These are phyloP conservation scores for Fregetta grallaria DNA, from an alignment of 2,113 vertebrate species.

Conservation along the genomic window DNA sequence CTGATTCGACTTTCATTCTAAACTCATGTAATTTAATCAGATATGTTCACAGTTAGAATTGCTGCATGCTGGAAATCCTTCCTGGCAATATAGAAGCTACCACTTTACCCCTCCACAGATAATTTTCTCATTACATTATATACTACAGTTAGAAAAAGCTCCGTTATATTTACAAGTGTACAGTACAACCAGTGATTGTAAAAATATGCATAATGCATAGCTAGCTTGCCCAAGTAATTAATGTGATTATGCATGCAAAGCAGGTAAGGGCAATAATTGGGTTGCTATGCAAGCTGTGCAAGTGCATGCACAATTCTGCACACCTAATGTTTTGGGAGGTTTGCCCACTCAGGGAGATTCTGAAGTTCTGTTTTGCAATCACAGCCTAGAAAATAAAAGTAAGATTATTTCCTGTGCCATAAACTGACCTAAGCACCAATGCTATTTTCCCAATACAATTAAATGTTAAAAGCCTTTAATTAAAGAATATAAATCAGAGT, in stretches of 20 bases:
- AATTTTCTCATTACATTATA: constrained; percentile 64
- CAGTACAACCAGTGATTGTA: constrained; percentile 40
- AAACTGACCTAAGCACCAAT: constrained; percentile 13
- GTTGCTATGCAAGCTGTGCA: constrained; percentile 33
- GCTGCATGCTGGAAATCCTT: constrained; percentile 60
- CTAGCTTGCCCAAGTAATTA: constrained; percentile 47
- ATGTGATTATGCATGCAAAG: constrained; percentile 50
- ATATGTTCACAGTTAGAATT: constrained; percentile 61
- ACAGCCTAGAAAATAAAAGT: neutral
- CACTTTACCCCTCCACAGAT: constrained; percentile 57
- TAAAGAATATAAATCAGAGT: constrained; percentile 69
- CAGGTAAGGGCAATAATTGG: constrained; percentile 49
- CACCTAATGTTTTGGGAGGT: constrained; percentile 34
- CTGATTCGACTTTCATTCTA: constrained; percentile 59
- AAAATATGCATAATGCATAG: constrained; percentile 51
- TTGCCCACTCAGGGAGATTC: neutral
- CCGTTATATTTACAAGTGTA: constrained; percentile 48
- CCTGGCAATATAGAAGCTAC: constrained; percentile 55
- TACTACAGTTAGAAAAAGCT: constrained; percentile 44
- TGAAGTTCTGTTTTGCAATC: neutral
- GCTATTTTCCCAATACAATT: constrained; percentile 48
- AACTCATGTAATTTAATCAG: constrained; percentile 69
- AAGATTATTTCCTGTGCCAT: neutral
- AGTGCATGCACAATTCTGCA: constrained; percentile 39
- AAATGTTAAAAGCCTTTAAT: constrained; percentile 69